Base-by-base conservation (phyloP, 1,140 invertebrate species). In the Hesperophylax magnus region DNA sequence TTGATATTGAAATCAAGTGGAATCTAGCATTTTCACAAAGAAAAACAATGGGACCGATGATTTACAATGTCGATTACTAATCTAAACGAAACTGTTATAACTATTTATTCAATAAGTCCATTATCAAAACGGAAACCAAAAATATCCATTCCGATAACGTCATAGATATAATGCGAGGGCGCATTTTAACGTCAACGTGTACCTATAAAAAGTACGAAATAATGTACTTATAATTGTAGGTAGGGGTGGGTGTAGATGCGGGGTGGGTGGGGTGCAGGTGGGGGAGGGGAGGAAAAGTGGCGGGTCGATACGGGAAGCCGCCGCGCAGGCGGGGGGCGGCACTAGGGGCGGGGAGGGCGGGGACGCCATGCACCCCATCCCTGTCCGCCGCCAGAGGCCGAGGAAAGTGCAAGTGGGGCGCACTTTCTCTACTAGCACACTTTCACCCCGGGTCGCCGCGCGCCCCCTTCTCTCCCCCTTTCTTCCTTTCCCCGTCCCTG, bases 281-380 rank as follows among this genome's bases (percentile, higher is more conserved):
- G 80, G 83, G 86, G 85, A 85, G 85, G 86, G 84, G 39, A 47
- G 87, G 84, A 86, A 86, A 86, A 83, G 80, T 84, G 84, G 82
- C 72, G 84, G 88, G 87, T 88, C 87, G 87, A 88, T 88, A 88
- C 85, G 84, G 85, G 84, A 85, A 85, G 85, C 86, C 85, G 72
- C 72, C 72, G 72, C 72, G 67, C 78, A 67, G 69, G 71, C 58
- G 77, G 65, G 67, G 65, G 53, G 67, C 14, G 27, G 56, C 54
- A 56, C 27, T 27, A 20, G 53, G 69, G 15, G 72, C 52, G 71
- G 52, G 20, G 24, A 34, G 31, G 53, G 72, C 84, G 86, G 87
- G 84, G 84, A 82, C 84, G 84, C 84, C 85, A 84, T 85, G 85
- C 85, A 74, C 74, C 81, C 80, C 74, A 77, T 58, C 65, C 81